phyloP scores from a whole-genome alignment of 2,888 invertebrate genomes.

The Lutraria lutraria region DNA sequence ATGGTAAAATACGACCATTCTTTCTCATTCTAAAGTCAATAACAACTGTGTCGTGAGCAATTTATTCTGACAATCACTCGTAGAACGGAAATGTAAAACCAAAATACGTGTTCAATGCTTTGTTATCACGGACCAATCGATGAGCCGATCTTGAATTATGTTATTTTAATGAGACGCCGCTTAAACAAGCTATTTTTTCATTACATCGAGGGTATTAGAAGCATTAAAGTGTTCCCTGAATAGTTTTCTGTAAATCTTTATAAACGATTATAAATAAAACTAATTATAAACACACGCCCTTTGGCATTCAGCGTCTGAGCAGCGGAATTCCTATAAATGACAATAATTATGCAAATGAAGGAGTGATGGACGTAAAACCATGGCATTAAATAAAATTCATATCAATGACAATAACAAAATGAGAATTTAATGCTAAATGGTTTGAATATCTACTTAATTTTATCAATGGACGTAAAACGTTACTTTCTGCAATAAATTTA shows the following conservation, averaged over 20 bases:
- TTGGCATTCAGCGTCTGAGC: neutral
- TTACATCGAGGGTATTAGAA: neutral
- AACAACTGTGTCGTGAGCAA: neutral
- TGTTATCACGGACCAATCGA: neutral
- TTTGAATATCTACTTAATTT: no score
- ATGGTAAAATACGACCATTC: neutral
- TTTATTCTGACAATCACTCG: slow-evolving; percentile 2
- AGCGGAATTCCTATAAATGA: neutral
- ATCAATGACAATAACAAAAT: no score
- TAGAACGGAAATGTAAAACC: neutral
- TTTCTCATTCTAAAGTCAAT: neutral
- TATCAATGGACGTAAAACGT: no score
- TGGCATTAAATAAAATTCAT: no score
- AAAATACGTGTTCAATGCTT: neutral
- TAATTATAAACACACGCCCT: neutral
- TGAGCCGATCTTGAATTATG: neutral
- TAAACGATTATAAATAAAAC: neutral
- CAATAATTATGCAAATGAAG: no score
- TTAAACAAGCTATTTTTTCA: neutral
- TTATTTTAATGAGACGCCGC: neutral
- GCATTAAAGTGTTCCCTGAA: neutral
- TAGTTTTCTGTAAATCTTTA: neutral
- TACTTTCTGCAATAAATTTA: no score
- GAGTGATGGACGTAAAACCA: no score
- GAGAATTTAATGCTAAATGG: no score